These are phyloP conservation scores for Hiodon alosoides DNA, from an alignment of 2,113 vertebrate genomes.

Conservation along the genomic window DNA sequence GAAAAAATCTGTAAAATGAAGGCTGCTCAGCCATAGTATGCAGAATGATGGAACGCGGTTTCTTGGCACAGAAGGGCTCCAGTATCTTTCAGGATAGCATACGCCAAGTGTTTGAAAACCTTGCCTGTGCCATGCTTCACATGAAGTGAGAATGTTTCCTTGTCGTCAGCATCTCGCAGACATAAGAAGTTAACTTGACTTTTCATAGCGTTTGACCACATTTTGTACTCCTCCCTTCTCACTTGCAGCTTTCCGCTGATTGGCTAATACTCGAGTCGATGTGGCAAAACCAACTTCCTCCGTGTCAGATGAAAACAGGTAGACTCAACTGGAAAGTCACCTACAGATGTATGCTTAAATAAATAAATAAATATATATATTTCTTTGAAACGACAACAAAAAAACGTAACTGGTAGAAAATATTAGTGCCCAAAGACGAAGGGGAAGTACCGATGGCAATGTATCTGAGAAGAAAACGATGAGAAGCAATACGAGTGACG, in stretches of 20 bases:
- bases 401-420: neutral
- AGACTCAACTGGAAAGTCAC: conserved; percentile 24
- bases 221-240: neutral
- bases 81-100: too few relatives aligned
- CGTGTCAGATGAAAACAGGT: conserved; percentile 5
- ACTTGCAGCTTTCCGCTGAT: conserved; percentile 21
- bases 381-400: neutral
- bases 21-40: too few relatives aligned
- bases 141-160: too few relatives aligned
- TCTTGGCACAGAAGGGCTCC: too few relatives aligned
- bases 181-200: neutral
- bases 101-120: too few relatives aligned
- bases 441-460: neutral
- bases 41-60: too few relatives aligned
- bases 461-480: neutral
- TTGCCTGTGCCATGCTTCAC: too few relatives aligned
- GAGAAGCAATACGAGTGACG: neutral
- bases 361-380: neutral
- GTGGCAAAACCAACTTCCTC: conserved; percentile 17
- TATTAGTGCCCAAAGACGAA: neutral
- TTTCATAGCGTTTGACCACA: neutral
- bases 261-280: conserved; percentile 10
- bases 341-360: neutral
- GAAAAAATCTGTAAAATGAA: too few relatives aligned
- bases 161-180: too few relatives aligned